A percentile compares a stretch with the other conserved stretches of the same genome.
Evolutionary conservation across 2,797 vertebrate genomes (phyloP).

Genomic region (Periophthalmus magnuspinnatus): DNA sequence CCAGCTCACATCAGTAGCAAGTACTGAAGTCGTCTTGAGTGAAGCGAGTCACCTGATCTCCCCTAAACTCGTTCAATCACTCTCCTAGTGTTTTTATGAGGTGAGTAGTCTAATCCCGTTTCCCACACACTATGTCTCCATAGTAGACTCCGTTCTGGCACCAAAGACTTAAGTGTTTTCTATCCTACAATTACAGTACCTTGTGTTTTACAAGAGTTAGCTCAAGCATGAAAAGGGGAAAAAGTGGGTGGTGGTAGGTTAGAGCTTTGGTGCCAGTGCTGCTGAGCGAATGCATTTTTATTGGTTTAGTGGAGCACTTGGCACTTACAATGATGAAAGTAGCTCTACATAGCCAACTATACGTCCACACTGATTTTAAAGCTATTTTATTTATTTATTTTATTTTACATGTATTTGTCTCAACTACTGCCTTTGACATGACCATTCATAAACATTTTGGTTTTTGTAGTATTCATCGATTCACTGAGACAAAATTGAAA

Average conservation of each 20-base stretch:
- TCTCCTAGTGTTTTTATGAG: constrained; percentile 58
- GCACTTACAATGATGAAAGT: constrained; percentile 51
- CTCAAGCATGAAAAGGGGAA: constrained; percentile 29
- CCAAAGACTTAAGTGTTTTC: constrained; percentile 24
- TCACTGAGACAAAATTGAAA: not conserved
- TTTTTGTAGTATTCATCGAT: not conserved
- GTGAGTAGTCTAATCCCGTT: constrained; percentile 63
- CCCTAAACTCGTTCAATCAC: constrained; percentile 30
- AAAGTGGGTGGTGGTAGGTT: constrained; percentile 22
- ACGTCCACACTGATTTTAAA: constrained; percentile 9
- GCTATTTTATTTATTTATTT: not conserved
- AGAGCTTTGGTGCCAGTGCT: constrained; percentile 43
- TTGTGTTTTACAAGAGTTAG: constrained; percentile 52
- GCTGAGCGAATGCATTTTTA: constrained; percentile 57
- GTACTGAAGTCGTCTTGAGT: constrained; percentile 30
- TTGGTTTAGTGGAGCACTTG: constrained; percentile 50
- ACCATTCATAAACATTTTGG: not conserved
- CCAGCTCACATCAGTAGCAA: constrained; percentile 29
- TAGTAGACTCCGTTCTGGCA: constrained; percentile 38
- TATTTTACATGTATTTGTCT: not conserved
- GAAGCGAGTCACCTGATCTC: constrained; percentile 49
- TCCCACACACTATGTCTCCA: constrained; percentile 21
- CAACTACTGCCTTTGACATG: not conserved
- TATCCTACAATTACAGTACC: constrained; percentile 19
- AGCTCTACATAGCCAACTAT: constrained; percentile 18